phyloP scores from a whole-genome alignment of 2,888 invertebrate species.

The Neoscelio sp. region DNA sequence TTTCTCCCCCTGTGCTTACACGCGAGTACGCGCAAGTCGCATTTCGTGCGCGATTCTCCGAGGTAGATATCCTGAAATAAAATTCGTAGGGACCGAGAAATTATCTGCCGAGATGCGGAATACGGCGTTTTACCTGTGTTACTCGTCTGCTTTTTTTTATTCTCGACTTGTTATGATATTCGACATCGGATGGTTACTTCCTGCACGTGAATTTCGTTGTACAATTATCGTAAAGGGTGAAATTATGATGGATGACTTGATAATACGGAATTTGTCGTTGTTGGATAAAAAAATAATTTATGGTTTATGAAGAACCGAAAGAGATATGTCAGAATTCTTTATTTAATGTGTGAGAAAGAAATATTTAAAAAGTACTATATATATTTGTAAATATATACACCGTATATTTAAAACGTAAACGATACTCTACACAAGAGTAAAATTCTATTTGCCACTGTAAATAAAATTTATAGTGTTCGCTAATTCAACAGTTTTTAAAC shows the following conservation, averaged over 20 bases:
- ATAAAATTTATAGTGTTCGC: too few species aligned
- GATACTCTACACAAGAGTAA: too few species aligned
- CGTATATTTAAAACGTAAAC: too few species aligned
- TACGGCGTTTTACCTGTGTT: constrained; percentile 1
- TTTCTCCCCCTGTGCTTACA: constrained; percentile 69
- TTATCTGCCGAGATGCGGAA: constrained; percentile 47
- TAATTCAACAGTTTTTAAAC: too few species aligned
- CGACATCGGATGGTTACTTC: constrained; percentile 25
- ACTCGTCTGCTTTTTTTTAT: constrained; percentile 6
- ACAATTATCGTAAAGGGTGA: constrained; percentile 37
- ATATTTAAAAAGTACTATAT: too few species aligned
- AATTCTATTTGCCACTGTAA: too few species aligned
- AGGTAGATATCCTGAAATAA: constrained; percentile 57
- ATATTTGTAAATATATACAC: too few species aligned
- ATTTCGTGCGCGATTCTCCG: constrained; percentile 64
- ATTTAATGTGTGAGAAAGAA: too few species aligned
- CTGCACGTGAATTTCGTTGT: constrained; percentile 24
- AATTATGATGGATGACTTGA: constrained; percentile 43
- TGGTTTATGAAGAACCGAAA: background rate
- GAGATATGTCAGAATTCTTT: too few species aligned
- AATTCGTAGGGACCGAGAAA: constrained; percentile 44
- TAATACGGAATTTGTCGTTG: constrained; percentile 25
- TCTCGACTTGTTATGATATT: constrained; percentile 30
- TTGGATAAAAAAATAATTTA: constrained; percentile 30
- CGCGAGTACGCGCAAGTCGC: constrained; percentile 65